Conservation (phyloP, 1,140 invertebrate genomes). For the Drosophila kikkawai region DNA sequence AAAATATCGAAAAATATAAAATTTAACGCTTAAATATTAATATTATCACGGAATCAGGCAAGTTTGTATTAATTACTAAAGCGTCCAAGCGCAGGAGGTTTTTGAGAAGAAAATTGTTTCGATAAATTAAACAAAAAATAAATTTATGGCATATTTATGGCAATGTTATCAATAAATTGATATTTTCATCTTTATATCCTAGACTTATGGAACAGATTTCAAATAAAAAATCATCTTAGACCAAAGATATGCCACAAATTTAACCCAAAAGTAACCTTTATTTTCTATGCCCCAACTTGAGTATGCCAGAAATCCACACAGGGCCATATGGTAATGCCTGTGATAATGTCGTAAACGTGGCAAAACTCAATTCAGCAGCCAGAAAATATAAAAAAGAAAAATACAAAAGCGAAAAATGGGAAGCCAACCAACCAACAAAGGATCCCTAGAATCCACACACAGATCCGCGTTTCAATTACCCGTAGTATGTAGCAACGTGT, state of each 20-base stretch:
- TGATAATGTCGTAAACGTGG: constrained; percentile 22
- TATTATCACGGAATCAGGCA: too few species aligned
- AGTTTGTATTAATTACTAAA: too few species aligned
- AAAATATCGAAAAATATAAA: not conserved
- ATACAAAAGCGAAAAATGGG: constrained; percentile 1
- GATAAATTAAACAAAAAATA: not conserved
- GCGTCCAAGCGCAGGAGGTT: too few species aligned
- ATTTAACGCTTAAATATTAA: too few species aligned
- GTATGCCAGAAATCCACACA: too few species aligned
- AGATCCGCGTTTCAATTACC: constrained; percentile 57
- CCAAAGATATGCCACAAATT: too few species aligned
- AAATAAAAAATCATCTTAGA: not conserved
- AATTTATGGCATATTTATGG: not conserved
- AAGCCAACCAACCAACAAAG: constrained; percentile 27
- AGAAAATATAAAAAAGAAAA: not conserved
- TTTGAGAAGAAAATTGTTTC: too few species aligned
- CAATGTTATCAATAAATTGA: not conserved
- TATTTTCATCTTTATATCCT: not conserved
- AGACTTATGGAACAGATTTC: not conserved
- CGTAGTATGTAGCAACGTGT: constrained; percentile 35
- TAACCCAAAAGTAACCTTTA: not conserved
- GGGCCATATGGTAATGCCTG: not conserved
- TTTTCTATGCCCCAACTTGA: too few species aligned
- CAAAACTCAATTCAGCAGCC: constrained; percentile 20
- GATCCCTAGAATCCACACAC: not conserved